phyloP scores from a whole-genome alignment of 2,797 vertebrate genomes.

The Girardinus metallicus region DNA sequence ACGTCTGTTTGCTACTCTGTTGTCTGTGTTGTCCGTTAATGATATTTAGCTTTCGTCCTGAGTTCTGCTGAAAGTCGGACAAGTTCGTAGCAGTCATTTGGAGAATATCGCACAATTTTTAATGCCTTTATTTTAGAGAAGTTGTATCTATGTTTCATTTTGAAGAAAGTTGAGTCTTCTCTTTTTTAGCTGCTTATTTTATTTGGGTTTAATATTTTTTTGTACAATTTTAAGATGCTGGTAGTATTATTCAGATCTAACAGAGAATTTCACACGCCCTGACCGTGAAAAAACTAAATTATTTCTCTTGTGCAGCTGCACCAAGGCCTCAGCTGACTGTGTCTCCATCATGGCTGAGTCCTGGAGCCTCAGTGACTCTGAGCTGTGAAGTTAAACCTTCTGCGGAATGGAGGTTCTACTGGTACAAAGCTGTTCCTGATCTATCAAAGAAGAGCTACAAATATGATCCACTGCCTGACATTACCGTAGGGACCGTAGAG shows the following conservation, averaged over 20 bases:
- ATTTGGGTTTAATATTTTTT: no score
- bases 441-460: background rate
- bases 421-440: background rate
- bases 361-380: conserved; percentile 56
- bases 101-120: no score
- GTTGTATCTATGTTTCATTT: no score
- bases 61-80: background rate
- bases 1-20: background rate
- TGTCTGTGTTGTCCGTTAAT: background rate
- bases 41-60: background rate
- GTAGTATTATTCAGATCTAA: background rate
- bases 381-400: conserved; percentile 21
- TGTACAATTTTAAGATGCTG: no score
- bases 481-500: background rate
- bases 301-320: background rate
- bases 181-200: no score
- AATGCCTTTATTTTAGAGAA: no score
- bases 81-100: no score
- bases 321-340: conserved; percentile 23
- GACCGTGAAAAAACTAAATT: background rate
- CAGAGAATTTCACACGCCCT: background rate
- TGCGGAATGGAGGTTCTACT: background rate
- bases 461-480: background rate
- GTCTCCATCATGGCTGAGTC: conserved; percentile 55
- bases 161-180: no score